Conservation (phyloP, 2,113 vertebrate genomes). For the Hippocampus mohnikei region DNA sequence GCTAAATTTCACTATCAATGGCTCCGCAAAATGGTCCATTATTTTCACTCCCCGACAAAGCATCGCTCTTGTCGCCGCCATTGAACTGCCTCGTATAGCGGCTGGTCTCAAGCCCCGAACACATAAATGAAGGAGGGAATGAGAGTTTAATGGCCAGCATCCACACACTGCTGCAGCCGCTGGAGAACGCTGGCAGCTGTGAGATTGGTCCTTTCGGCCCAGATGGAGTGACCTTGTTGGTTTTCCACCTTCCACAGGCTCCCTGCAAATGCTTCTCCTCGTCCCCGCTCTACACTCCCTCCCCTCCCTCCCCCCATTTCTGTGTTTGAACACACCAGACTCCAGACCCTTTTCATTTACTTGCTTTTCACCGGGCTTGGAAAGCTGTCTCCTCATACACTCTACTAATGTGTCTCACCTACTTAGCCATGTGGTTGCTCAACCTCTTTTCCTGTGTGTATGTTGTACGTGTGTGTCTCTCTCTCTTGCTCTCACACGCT, state of each 20-base stretch:
- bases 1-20: slow-evolving; percentile 26
- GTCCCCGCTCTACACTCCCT: slow-evolving; percentile 22
- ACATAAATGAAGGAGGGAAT: slow-evolving; percentile 37
- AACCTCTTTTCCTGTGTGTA: slow-evolving; percentile 47
- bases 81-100: slow-evolving; percentile 23
- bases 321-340: slow-evolving; percentile 45
- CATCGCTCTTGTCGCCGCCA: slow-evolving; percentile 12
- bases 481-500: slow-evolving; percentile 40
- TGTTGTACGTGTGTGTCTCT: slow-evolving; percentile 42
- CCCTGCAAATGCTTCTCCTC: slow-evolving; percentile 46
- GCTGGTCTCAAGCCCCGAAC: slow-evolving; percentile 23
- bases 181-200: slow-evolving; percentile 45
- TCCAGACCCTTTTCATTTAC: slow-evolving; percentile 51
- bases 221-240: slow-evolving; percentile 45
- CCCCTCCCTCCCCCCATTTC: slow-evolving; percentile 29
- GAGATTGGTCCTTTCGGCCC: slow-evolving; percentile 36
- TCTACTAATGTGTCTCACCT: slow-evolving; percentile 54
- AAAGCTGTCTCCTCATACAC: slow-evolving; percentile 46
- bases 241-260: slow-evolving; percentile 63
- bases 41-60: slow-evolving; percentile 22
- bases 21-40: slow-evolving; percentile 18
- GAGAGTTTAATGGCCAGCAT: slow-evolving; percentile 18
- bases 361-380: slow-evolving; percentile 54
- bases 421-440: slow-evolving; percentile 53
- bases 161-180: slow-evolving; percentile 31